phyloP scores from a whole-genome alignment of 2,888 invertebrate genomes.

The Chrysina gloriosa region DNA sequence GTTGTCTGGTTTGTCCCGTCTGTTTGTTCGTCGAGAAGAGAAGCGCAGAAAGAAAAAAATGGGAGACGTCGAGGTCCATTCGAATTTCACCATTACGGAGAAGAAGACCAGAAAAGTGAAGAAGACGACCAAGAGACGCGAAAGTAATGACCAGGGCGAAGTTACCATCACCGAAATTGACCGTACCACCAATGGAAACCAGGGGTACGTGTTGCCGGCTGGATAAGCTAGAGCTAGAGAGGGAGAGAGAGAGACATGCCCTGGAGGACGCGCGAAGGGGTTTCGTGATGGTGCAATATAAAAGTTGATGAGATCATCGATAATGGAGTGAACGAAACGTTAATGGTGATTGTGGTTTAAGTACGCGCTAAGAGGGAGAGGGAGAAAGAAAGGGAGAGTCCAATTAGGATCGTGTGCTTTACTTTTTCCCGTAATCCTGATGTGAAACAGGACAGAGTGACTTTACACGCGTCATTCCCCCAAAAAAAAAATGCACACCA shows the following conservation, averaged over 20 bases:
- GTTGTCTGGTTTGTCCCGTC: slow-evolving; percentile 31
- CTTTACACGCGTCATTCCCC: slow-evolving; percentile 18
- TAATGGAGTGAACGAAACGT: slow-evolving; percentile 15
- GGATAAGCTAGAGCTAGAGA: slow-evolving; percentile 12
- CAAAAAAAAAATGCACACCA: slow-evolving; percentile 30
- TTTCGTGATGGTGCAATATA: slow-evolving; percentile 37
- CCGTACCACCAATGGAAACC: slow-evolving; percentile 73
- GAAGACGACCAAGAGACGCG: slow-evolving; percentile 86
- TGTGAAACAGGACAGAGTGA: slow-evolving; percentile 12
- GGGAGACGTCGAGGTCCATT: slow-evolving; percentile 93
- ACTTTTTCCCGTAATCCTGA: slow-evolving; percentile 17
- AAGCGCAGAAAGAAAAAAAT: slow-evolving; percentile 65
- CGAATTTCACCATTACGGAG: slow-evolving; percentile 85
- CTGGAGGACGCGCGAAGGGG: slow-evolving; percentile 18
- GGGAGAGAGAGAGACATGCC: too few relatives aligned
- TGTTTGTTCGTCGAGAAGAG: slow-evolving; percentile 21
- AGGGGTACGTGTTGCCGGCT: slow-evolving; percentile 85
- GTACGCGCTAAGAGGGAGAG: slow-evolving; percentile 15
- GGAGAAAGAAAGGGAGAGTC: slow-evolving; percentile 6
- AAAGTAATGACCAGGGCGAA: slow-evolving; percentile 77
- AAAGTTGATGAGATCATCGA: slow-evolving; percentile 32
- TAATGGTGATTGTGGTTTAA: slow-evolving; percentile 31
- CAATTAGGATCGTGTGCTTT: slow-evolving; percentile 29
- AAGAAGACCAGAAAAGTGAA: slow-evolving; percentile 91
- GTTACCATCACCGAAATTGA: slow-evolving; percentile 83